Evolutionary conservation across 2,113 vertebrate genomes (phyloP).

Genomic region (Myrmecobius fasciatus): DNA sequence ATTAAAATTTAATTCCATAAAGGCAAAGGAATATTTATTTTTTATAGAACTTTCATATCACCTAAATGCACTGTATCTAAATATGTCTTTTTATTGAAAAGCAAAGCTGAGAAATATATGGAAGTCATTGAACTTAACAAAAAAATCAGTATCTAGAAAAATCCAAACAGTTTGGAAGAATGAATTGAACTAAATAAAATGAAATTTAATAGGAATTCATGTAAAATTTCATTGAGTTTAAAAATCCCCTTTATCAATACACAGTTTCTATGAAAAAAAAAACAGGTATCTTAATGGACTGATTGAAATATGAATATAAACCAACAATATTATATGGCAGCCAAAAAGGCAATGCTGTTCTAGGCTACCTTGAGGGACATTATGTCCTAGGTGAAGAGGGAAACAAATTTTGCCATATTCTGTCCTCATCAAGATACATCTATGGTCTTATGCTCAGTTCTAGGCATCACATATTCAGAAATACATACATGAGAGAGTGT

Average conservation of each 20-base stretch:
- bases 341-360: background rate
- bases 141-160: background rate
- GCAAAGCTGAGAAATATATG: background rate
- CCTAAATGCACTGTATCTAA: background rate
- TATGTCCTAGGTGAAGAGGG: background rate
- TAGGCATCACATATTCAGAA: background rate
- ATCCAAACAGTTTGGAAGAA: background rate
- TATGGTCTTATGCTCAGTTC: background rate
- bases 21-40: background rate
- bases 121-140: background rate
- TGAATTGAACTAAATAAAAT: background rate
- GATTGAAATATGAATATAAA: background rate
- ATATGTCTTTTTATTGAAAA: background rate
- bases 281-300: background rate
- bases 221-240: background rate
- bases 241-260: background rate
- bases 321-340: background rate
- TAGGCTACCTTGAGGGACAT: background rate
- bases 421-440: background rate
- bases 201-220: background rate
- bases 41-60: background rate
- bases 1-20: background rate
- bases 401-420: background rate
- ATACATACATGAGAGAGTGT: background rate
- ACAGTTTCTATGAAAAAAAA: background rate